phyloP scores from a whole-genome alignment of 2,113 vertebrate species.

The Saccopteryx bilineata region DNA sequence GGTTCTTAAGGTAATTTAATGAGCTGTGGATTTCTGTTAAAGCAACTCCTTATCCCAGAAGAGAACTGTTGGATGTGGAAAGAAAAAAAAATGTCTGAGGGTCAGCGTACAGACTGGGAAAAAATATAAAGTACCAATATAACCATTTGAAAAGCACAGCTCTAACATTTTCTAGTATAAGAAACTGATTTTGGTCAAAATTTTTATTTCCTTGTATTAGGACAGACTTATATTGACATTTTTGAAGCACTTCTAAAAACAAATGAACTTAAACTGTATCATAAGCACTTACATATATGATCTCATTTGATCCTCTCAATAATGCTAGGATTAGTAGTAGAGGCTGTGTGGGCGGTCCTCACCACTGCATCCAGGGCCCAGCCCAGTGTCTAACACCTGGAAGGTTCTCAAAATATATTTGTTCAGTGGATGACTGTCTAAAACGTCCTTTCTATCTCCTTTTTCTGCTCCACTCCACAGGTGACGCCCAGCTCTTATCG shows the following conservation, averaged over 20 bases:
- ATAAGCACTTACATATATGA: not conserved
- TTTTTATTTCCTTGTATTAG: not conserved
- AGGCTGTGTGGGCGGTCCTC: not conserved
- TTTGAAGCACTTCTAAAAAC: not conserved
- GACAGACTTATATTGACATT: not conserved
- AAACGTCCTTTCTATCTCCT: not conserved
- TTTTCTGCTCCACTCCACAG: not conserved
- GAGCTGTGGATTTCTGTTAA: slow-evolving; percentile 69
- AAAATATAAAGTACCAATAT: not conserved
- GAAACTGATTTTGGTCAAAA: not conserved
- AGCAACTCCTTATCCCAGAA: slow-evolving; percentile 64
- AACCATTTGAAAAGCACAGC: slow-evolving; percentile 18
- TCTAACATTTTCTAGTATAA: slow-evolving; percentile 31
- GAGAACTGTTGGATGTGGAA: not conserved
- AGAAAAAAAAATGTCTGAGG: not conserved
- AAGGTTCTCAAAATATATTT: not conserved
- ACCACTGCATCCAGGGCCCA: not conserved
- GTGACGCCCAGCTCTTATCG: not conserved
- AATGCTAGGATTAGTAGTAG: not conserved
- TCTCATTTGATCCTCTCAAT: not conserved
- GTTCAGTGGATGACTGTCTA: not conserved
- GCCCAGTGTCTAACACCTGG: not conserved
- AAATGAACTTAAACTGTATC: not conserved
- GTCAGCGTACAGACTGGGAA: not conserved
- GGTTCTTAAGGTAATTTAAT: slow-evolving; percentile 78